Evolutionary conservation across 2,113 vertebrate species (phyloP).

Genomic region (Meles meles): DNA sequence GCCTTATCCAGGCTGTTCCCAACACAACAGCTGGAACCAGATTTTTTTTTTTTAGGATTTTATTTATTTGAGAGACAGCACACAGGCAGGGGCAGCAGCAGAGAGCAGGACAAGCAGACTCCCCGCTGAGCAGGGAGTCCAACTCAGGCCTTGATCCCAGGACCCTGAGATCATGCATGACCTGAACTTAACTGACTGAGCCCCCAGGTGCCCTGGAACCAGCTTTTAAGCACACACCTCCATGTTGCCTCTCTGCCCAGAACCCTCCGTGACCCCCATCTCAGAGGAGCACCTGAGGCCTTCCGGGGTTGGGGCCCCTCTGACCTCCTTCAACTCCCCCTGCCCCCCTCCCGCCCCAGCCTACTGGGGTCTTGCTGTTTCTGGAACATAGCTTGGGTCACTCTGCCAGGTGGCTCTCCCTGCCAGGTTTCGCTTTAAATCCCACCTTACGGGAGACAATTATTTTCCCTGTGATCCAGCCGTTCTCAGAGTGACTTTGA

Average conservation of each 20-base stretch:
- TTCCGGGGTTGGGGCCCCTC: neutral
- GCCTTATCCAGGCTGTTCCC: neutral
- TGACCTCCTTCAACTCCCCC: neutral
- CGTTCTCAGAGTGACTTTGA: neutral
- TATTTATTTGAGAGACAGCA: too few species aligned
- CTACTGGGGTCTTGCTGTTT: neutral
- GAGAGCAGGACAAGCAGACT: too few species aligned
- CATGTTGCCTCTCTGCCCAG: neutral
- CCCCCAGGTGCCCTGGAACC: too few species aligned
- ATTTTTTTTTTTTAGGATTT: too few species aligned
- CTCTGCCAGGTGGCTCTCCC: neutral
- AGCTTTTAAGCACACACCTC: neutral
- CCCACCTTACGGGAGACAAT: neutral
- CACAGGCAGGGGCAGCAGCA: too few species aligned
- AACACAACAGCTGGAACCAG: too few species aligned
- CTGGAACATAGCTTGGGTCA: neutral
- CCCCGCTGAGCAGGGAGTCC: too few species aligned
- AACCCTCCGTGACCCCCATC: neutral
- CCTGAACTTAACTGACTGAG: too few species aligned
- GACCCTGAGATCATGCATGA: too few species aligned
- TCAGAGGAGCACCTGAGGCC: neutral
- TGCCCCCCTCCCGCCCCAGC: rapidly evolving
- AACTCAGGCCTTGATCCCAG: too few species aligned
- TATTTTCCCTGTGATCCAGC: neutral
- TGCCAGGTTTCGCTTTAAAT: too few species aligned